Evolutionary conservation across 1,140 invertebrate genomes (phyloP).

Genomic region (Caenorhabditis remanei): DNA sequence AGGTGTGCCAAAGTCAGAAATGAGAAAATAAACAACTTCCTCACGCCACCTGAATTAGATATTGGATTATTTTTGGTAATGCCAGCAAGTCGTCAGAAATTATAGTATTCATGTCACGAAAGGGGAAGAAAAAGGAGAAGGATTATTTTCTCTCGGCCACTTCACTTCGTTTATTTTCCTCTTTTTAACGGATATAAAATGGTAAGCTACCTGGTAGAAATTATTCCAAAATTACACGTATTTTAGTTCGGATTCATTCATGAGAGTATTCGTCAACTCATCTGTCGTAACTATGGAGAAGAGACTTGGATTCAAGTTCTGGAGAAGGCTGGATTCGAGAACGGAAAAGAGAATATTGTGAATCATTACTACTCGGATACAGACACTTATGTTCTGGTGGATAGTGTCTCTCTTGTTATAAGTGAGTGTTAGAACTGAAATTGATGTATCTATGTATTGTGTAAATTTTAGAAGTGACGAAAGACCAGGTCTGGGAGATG

Average conservation of each 20-base stretch:
- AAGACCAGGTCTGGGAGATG: constrained; percentile 69
- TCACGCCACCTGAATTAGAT: no score
- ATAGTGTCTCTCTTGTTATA: constrained; percentile 61
- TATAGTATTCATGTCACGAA: no score
- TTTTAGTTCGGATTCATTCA: constrained; percentile 68
- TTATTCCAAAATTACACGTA: neutral
- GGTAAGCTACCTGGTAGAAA: neutral
- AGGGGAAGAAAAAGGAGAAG: no score
- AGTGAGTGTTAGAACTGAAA: constrained; percentile 36
- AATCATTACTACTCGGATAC: constrained; percentile 68
- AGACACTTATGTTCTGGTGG: constrained; percentile 66
- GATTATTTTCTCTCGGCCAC: no score
- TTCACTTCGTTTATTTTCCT: no score
- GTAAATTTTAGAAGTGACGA: constrained; percentile 60
- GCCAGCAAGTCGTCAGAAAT: no score
- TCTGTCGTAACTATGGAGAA: constrained; percentile 63
- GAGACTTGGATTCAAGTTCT: constrained; percentile 61
- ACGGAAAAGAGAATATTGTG: constrained; percentile 68
- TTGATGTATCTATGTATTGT: neutral
- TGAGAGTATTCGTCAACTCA: constrained; percentile 64
- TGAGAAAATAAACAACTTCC: no score
- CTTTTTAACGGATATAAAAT: no score
- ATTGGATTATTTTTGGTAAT: no score
- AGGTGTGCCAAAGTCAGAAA: no score
- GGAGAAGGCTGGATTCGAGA: constrained; percentile 65